These are phyloP conservation scores for Leucoma salicis DNA, from an alignment of 2,888 invertebrate genomes.

Conservation along the genomic window DNA sequence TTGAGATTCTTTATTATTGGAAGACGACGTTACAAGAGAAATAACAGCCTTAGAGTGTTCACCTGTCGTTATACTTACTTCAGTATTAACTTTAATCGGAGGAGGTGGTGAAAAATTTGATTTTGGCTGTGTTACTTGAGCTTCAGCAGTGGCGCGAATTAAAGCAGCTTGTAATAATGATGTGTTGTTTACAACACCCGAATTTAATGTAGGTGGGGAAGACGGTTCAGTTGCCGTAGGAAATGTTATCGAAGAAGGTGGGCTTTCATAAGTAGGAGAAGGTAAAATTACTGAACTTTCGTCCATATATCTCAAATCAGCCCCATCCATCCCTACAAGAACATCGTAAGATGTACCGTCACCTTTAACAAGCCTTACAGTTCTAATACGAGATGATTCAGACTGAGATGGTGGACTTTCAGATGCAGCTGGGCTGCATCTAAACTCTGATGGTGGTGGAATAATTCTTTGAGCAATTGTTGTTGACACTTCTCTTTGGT, in stretches of 20 bases:
- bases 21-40: conserved; percentile 81
- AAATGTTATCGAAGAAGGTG: conserved; percentile 85
- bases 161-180: conserved; percentile 88
- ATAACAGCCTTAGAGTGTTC: conserved; percentile 83
- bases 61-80: conserved; percentile 85
- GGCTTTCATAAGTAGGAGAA: conserved; percentile 90
- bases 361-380: conserved; percentile 80
- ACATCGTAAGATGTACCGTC: conserved; percentile 87
- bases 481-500: conserved; percentile 68
- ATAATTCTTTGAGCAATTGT: conserved; percentile 86
- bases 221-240: conserved; percentile 84
- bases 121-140: conserved; percentile 71
- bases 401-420: conserved; percentile 84
- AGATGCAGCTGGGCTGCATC: conserved; percentile 85
- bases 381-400: conserved; percentile 79
- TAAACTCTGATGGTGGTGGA: conserved; percentile 88
- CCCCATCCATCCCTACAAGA: conserved; percentile 89
- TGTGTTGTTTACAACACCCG: conserved; percentile 80
- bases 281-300: conserved; percentile 92
- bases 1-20: conserved; percentile 69
- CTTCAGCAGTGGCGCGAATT: conserved; percentile 85
- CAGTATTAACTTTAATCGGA: conserved; percentile 86
- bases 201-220: conserved; percentile 80
- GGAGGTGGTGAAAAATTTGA: conserved; percentile 62
- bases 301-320: conserved; percentile 95